Evolutionary conservation across 2,797 vertebrate genomes (phyloP).

Genomic region (Squalus acanthias): DNA sequence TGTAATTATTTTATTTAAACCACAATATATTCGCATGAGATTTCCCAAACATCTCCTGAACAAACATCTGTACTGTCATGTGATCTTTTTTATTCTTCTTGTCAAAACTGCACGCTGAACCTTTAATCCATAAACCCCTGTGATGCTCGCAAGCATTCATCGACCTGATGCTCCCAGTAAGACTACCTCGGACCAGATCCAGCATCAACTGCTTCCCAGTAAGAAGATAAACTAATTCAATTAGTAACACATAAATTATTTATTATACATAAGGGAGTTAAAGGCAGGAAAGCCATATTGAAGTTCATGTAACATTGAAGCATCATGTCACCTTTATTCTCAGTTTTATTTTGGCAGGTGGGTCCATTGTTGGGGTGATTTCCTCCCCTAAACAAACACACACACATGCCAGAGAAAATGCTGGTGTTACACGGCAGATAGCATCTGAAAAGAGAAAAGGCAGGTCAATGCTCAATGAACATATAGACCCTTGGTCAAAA

Average conservation of each 20-base stretch:
- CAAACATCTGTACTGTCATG: background rate
- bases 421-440: background rate
- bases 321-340: background rate
- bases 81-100: background rate
- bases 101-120: background rate
- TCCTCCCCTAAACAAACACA: background rate
- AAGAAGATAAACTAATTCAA: background rate
- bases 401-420: background rate
- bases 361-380: background rate
- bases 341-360: background rate
- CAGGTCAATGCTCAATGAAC: background rate
- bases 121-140: background rate
- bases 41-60: background rate
- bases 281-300: background rate
- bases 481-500: background rate
- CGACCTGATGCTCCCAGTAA: background rate
- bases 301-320: background rate
- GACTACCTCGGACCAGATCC: background rate
- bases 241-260: constrained; percentile 9
- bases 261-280: background rate
- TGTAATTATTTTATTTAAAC: background rate
- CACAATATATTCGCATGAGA: background rate
- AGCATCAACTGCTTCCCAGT: background rate
- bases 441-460: background rate
- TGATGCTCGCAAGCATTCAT: background rate